phyloP scores from a whole-genome alignment of 1,140 invertebrate genomes.

The Brachionus asplanchnoidis region DNA sequence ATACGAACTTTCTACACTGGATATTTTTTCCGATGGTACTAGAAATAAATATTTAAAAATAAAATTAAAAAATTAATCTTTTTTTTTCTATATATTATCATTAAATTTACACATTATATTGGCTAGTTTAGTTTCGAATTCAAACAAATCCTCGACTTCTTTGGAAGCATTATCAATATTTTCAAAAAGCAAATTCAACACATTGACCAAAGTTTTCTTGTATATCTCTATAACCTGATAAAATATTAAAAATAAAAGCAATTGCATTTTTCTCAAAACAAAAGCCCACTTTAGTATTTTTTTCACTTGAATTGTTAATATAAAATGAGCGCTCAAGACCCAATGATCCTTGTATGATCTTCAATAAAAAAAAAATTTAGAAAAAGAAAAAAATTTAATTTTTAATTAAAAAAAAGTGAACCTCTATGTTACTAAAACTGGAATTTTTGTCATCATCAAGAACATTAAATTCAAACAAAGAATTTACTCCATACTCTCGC shows the following conservation, averaged over 20 bases:
- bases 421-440: constrained; percentile 75
- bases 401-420: constrained; percentile 48
- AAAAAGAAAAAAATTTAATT: not conserved
- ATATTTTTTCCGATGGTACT: constrained; percentile 24
- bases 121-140: constrained; percentile 33
- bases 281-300: not conserved
- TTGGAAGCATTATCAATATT: not conserved
- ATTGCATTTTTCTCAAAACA: not conserved
- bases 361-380: not conserved
- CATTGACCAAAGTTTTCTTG: constrained; percentile 17
- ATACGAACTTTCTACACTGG: not conserved
- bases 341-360: constrained; percentile 39
- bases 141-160: not conserved
- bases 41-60: not conserved
- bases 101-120: constrained; percentile 24
- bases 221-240: constrained; percentile 29
- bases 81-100: not conserved
- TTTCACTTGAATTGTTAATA: constrained; percentile 27
- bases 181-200: not conserved
- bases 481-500: constrained; percentile 61
- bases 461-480: constrained; percentile 75
- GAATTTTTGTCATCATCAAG: constrained; percentile 89
- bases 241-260: not conserved
- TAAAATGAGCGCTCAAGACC: constrained; percentile 39
- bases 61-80: not conserved